A percentile compares a stretch with the other conserved stretches of the same genome.
phyloP scores from a whole-genome alignment of 64 coral and sea anemone genomes.

The Trachythela sp. region DNA sequence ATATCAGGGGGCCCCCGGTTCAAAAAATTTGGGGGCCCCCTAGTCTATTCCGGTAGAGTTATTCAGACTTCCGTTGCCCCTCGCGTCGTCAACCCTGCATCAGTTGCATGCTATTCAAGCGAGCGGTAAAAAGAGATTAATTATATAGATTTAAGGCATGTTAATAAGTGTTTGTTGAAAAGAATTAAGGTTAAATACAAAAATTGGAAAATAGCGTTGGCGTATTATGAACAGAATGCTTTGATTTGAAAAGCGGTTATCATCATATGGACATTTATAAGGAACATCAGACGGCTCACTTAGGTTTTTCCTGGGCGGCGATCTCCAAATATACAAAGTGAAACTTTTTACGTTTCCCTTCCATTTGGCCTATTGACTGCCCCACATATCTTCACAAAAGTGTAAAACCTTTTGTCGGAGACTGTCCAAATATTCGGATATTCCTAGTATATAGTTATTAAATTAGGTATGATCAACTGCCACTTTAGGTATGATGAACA shows the following conservation, averaged over 20 bases:
- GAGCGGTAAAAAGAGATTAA: slow-evolving; percentile 48
- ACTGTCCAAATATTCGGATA: too few relatives aligned
- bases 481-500: too few relatives aligned
- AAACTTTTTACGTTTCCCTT: background rate
- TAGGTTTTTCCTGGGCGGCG: slow-evolving; percentile 51
- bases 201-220: too few relatives aligned
- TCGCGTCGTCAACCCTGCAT: slow-evolving; percentile 31
- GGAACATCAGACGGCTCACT: too few relatives aligned
- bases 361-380: slow-evolving; percentile 25
- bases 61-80: background rate
- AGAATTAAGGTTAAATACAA: slow-evolving; percentile 19
- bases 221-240: too few relatives aligned
- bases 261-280: too few relatives aligned
- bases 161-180: slow-evolving; percentile 36
- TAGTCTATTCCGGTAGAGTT: slow-evolving; percentile 30
- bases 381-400: slow-evolving; percentile 31
- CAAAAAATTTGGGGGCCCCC: too few relatives aligned
- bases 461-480: too few relatives aligned
- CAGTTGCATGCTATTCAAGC: too few relatives aligned
- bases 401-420: background rate
- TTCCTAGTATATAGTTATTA: too few relatives aligned
- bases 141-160: slow-evolving; percentile 52
- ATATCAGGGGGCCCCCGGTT: too few relatives aligned
- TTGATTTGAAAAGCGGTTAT: too few relatives aligned
- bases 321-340: background rate